These are phyloP conservation scores for Bombus waltoni DNA, from an alignment of 1,140 invertebrate genomes.

Conservation along the genomic window DNA sequence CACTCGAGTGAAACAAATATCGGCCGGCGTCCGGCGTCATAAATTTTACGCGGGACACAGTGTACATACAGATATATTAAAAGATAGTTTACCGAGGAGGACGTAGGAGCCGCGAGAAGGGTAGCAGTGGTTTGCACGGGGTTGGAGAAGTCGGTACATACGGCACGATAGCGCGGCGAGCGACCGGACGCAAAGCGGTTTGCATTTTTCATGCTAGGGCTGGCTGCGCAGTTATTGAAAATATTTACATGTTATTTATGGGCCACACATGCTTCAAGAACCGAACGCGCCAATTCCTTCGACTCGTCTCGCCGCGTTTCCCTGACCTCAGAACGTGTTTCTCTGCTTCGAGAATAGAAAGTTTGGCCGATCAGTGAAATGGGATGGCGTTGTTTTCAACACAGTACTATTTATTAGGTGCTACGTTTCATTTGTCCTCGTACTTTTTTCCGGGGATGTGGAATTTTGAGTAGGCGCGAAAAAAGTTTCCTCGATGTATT, in stretches of 20 bases:
- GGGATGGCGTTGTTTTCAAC: not conserved
- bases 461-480: not conserved
- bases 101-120: slow-evolving; percentile 13
- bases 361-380: not conserved
- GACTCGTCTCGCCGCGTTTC: slow-evolving; percentile 24
- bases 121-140: slow-evolving; percentile 16
- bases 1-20: slow-evolving; percentile 77
- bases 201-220: slow-evolving; percentile 78
- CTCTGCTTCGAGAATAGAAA: not conserved
- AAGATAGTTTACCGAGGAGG: slow-evolving; percentile 69
- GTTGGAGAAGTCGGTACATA: slow-evolving; percentile 32
- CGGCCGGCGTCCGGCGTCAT: slow-evolving; percentile 67
- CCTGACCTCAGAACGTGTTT: not conserved
- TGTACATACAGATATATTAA: slow-evolving; percentile 77
- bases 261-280: slow-evolving; percentile 76
- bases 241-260: slow-evolving; percentile 82
- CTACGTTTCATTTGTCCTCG: not conserved
- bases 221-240: slow-evolving; percentile 77
- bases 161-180: slow-evolving; percentile 59
- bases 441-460: not conserved
- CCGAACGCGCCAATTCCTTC: slow-evolving; percentile 69
- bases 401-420: not conserved
- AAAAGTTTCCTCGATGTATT: too few relatives aligned
- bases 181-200: slow-evolving; percentile 75
- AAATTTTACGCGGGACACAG: slow-evolving; percentile 74